These are phyloP conservation scores for Gallinago stenura DNA, from an alignment of 2,797 vertebrate genomes.

Conservation along the genomic window DNA sequence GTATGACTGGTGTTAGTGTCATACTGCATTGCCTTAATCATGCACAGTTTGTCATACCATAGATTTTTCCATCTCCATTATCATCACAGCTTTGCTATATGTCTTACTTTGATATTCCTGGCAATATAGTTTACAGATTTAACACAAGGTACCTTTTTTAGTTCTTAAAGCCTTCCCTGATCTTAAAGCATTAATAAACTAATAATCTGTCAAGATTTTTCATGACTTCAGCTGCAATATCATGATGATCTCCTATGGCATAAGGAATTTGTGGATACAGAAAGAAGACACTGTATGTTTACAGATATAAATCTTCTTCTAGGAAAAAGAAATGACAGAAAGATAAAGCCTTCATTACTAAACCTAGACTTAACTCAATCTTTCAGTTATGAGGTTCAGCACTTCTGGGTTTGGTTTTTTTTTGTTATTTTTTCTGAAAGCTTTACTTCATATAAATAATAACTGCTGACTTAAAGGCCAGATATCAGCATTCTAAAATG, in stretches of 20 bases:
- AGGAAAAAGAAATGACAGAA: neutral
- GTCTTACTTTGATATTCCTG: constrained; percentile 20
- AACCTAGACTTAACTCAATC: neutral
- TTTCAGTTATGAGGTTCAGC: neutral
- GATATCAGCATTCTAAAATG: neutral
- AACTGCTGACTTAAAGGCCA: neutral
- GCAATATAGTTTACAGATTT: constrained; percentile 2
- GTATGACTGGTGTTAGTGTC: neutral
- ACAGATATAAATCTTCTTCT: neutral
- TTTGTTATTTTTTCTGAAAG: neutral
- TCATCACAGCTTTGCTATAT: neutral
- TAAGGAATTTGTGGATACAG: neutral
- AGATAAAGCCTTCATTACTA: neutral
- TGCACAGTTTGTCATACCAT: neutral
- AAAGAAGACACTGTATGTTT: neutral
- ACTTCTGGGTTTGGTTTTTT: neutral
- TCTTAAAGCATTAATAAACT: neutral
- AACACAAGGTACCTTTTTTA: neutral
- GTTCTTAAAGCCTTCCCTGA: neutral
- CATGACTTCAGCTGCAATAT: neutral
- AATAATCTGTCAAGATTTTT: neutral
- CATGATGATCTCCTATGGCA: neutral
- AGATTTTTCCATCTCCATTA: constrained; percentile 10
- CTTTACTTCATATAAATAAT: neutral
- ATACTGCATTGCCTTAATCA: neutral